Base-by-base conservation (phyloP, 2,113 vertebrate species). In the Himantopus leucocephalus region DNA sequence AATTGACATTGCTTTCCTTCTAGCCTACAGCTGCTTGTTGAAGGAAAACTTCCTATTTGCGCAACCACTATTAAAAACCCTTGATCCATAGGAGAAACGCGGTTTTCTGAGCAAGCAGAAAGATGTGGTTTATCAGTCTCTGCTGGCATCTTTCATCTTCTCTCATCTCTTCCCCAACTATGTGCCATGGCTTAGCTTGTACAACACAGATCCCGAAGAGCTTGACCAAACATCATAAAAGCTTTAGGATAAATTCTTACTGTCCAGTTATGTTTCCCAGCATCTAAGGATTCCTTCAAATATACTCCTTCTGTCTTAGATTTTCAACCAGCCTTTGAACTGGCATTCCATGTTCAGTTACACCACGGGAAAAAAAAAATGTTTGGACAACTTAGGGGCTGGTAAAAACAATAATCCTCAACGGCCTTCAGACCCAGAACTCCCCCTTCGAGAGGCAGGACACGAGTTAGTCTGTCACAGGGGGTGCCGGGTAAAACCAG, bases 31-130 rank as follows among this genome's bases (percentile, higher is more conserved):
- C 75, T 77, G 27, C 52, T 53, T 48, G 20, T n/a, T 55, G 23
- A 74, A 91, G 72, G 58, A 94, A 94, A 78, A 63, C 30, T 39
- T 81, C 24, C 29, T 45, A 6, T 66, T 64, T 71, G 64, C 81
- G 77, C 24, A 82, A 64, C 34, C 52, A 32, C 60, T 60, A 7
- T 30, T 59, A 78, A 73, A 90, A 71, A 17, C 6, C 47, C 35
- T 79, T 55, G 24, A 73, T 50, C 73, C 73, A 53, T 75, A 56
- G 48, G 60, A 92, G 85, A 84, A 90, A 47, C 0, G 0, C 11
- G 20, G 43, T 59, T 95, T 91, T 80, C 58, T 53, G 71, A 95
- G 48, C 66, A 90, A 66, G 59, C 55, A 92, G 90, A 85, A 95
- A 53, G 10, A 70, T 16, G 55, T 45, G 64, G 55, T 63, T 88